Evolutionary conservation across 1,140 invertebrate genomes (phyloP).

Genomic region (Phymorhynchus buccinoides): DNA sequence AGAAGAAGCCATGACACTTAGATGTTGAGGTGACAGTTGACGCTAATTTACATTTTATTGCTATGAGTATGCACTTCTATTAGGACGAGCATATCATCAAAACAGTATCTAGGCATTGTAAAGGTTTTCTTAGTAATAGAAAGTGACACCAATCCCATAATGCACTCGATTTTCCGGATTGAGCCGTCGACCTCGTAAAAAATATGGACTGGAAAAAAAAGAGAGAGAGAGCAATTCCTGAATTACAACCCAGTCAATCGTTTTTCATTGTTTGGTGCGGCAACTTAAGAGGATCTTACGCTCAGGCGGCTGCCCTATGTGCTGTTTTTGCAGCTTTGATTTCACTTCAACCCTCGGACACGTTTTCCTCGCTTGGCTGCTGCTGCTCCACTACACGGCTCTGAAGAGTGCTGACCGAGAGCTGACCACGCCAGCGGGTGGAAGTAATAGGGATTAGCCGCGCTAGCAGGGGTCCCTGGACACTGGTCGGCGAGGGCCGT

Average conservation of each 20-base stretch:
- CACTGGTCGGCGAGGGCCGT: not conserved
- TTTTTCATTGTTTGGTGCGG: not conserved
- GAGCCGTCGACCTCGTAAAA: no score
- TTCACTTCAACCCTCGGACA: not conserved
- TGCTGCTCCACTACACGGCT: not conserved
- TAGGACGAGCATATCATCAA: no score
- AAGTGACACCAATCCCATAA: no score
- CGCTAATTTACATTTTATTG: no score
- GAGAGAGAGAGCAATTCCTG: no score
- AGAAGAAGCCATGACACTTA: no score
- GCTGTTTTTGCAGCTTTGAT: not conserved
- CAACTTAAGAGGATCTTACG: not conserved
- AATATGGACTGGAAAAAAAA: no score
- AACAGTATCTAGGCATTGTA: no score
- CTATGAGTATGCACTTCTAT: no score
- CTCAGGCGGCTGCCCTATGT: not conserved
- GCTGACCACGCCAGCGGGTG: not conserved
- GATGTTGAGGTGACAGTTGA: no score
- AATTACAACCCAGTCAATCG: not conserved
- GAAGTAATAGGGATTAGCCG: not conserved
- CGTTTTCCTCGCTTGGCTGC: not conserved
- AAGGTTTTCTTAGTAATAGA: no score
- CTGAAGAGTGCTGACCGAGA: not conserved
- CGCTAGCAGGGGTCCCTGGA: not conserved
- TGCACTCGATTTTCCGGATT: no score